Percentiles rank a stretch among this genome's conserved stretches.
These are phyloP conservation scores for Macrotus californicus DNA, from an alignment of 2,113 vertebrate genomes.

Conservation along the genomic window DNA sequence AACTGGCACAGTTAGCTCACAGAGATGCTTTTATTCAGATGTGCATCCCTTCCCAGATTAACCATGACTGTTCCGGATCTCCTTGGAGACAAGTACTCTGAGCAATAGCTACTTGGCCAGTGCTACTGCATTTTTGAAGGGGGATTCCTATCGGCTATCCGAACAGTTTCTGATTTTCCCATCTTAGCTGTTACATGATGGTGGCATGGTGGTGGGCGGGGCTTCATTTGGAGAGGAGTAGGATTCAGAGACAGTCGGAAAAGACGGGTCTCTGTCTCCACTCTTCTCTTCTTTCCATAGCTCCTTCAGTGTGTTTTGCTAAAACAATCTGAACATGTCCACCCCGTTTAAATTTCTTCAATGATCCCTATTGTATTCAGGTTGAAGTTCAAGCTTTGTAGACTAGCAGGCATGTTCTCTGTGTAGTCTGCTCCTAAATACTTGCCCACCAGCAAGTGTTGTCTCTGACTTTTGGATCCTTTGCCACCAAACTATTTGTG, in stretches of 20 bases:
- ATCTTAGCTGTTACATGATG: not conserved
- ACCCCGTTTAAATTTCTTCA: not conserved
- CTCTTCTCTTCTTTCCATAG: not conserved
- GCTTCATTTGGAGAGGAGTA: not conserved
- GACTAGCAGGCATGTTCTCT: not conserved
- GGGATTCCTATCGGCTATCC: not conserved
- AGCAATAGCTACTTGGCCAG: not conserved
- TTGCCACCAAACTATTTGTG: not conserved
- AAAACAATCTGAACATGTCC: not conserved
- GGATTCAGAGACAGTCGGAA: not conserved
- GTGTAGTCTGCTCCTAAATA: not conserved
- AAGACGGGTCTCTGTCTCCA: not conserved
- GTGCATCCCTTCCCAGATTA: not conserved
- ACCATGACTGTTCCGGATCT: not conserved
- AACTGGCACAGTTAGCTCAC: slow-evolving; percentile 42
- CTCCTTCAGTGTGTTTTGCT: not conserved
- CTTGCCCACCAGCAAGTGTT: not conserved
- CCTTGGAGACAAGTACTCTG: not conserved
- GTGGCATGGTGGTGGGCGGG: not conserved
- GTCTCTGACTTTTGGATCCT: not conserved
- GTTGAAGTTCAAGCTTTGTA: not conserved
- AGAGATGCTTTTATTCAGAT: slow-evolving; percentile 14
- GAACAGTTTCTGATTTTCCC: not conserved
- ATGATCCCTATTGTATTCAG: not conserved
- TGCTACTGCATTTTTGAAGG: not conserved